Base-by-base conservation (phyloP, 2,888 invertebrate species). In the Zeuzera pyrina region DNA sequence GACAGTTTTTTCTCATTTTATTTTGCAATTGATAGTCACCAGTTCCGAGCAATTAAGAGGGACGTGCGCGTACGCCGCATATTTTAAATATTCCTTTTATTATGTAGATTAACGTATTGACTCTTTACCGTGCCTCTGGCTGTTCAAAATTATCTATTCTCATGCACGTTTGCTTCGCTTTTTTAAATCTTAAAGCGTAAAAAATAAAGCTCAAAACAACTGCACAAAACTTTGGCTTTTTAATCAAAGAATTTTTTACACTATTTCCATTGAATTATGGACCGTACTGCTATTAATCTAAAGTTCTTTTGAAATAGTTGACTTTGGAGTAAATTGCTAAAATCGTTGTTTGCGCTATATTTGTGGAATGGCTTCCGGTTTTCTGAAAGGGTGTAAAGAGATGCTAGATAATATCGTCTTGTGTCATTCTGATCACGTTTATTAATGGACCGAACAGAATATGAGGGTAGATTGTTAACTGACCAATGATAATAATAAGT, bases 21-120 rank as follows among this genome's bases (percentile, higher is more conserved):
- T 76, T 76, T 73, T 54, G 73, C 78, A 73, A 79, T 77, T 72
- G 77, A 81, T 78, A 73, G 56, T 52, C 45, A 65, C 67, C 71
- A 60, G 67, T 71, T 63, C 63, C 57, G 54, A 62, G 61, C 72
- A 78, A 78, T 79, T 76, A 79, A 77, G 61, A 64, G 63, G 57
- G 21, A 31, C 25, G 56, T 57, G 58, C 61, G 47, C 47, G n/a
- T n/a, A 50, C 50, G 63, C 54, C 66, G 68, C 69, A 72, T 73
- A 74, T 74, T 78, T 76, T 62, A 72, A 72, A 61, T 59, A 63
- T 68, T 66, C 56, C 72, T 69, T 69, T 79, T 77, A 71, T 78
- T 68, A 81, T 81, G 81, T 67, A 79, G 62, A 81, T 79, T 69
- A 71, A 60, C 72, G 69, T 73, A 74, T 77, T 77, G 78, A 77